Evolutionary conservation across 1,140 invertebrate species (phyloP).

Genomic region (Subanguina moxae): DNA sequence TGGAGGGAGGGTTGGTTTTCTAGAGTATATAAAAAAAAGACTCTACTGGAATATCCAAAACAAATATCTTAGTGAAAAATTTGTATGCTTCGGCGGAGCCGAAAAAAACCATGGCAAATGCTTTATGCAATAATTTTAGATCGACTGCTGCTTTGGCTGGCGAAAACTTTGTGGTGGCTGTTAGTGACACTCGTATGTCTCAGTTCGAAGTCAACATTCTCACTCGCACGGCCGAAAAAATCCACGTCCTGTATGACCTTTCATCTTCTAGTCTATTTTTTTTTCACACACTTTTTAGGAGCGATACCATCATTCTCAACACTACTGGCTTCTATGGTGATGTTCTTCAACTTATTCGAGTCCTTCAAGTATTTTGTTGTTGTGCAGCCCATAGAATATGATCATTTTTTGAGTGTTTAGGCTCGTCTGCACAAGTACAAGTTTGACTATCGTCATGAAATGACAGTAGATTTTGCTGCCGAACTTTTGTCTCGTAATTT

Average conservation of each 20-base stretch:
- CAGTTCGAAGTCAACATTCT: slow-evolving; percentile 78
- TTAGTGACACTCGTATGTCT: slow-evolving; percentile 85
- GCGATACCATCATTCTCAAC: slow-evolving; percentile 77
- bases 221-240: slow-evolving; percentile 74
- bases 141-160: slow-evolving; percentile 77
- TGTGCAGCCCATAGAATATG: slow-evolving; percentile 4
- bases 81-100: too few relatives aligned
- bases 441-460: slow-evolving; percentile 87
- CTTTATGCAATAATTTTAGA: too few relatives aligned
- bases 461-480: slow-evolving; percentile 83
- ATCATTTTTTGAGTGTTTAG: slow-evolving; percentile 29
- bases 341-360: slow-evolving; percentile 79
- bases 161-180: slow-evolving; percentile 79
- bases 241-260: slow-evolving; percentile 60
- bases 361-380: slow-evolving; percentile 69
- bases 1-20: too few relatives aligned
- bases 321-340: slow-evolving; percentile 94
- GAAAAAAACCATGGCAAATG: too few relatives aligned
- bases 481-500: slow-evolving; percentile 92
- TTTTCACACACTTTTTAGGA: slow-evolving; percentile 61
- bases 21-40: too few relatives aligned
- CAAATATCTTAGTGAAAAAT: too few relatives aligned
- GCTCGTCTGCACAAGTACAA: slow-evolving; percentile 67
- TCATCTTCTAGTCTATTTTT: background rate
- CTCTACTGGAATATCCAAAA: too few relatives aligned